Conservation (phyloP, 2,797 vertebrate species). For the Notolabrus celidotus region DNA sequence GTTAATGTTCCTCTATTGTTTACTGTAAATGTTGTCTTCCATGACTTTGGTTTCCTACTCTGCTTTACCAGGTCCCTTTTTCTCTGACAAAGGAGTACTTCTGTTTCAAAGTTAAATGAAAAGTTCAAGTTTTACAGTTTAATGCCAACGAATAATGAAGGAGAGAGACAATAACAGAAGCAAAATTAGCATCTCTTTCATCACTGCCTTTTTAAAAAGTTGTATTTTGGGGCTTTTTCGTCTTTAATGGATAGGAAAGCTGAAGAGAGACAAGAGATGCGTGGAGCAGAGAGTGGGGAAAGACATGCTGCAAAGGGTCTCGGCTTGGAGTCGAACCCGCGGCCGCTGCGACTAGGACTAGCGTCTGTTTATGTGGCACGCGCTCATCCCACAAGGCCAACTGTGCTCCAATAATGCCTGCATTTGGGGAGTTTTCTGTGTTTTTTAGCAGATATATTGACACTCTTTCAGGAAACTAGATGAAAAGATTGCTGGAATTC, state of each 20-base stretch:
- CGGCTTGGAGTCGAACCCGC: too few species aligned
- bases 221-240: too few species aligned
- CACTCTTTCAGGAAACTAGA: not conserved
- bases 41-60: constrained; percentile 39
- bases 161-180: not conserved
- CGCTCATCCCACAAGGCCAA: too few species aligned
- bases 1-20: constrained; percentile 45
- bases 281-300: too few species aligned
- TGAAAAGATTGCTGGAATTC: not conserved
- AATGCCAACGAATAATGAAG: not conserved
- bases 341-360: too few species aligned
- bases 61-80: constrained; percentile 9
- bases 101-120: constrained; percentile 10
- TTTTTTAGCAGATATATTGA: not conserved
- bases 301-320: too few species aligned
- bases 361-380: too few species aligned
- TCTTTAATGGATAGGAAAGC: too few species aligned
- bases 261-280: too few species aligned
- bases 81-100: constrained; percentile 1
- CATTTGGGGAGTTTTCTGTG: not conserved
- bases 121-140: constrained; percentile 3
- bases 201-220: too few species aligned
- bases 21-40: constrained; percentile 25
- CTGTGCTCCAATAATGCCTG: not conserved
- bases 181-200: not conserved